These are phyloP conservation scores for Mycalesis mineus DNA, from an alignment of 2,888 invertebrate genomes.

Conservation along the genomic window DNA sequence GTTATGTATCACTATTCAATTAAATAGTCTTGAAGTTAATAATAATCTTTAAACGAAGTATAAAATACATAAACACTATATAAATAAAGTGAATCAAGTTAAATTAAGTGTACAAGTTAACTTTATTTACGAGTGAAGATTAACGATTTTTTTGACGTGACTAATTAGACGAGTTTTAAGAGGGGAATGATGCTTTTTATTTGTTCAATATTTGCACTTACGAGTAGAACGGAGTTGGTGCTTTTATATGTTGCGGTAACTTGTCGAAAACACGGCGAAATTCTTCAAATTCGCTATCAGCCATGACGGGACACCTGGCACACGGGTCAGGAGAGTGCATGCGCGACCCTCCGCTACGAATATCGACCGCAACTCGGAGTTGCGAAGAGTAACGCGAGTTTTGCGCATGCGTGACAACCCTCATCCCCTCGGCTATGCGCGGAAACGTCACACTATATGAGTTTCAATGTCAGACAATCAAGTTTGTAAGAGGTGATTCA, in stretches of 20 bases:
- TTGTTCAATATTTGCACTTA: conserved; percentile 77
- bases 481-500: conserved; percentile 45
- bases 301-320: conserved; percentile 90
- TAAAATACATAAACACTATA: no score
- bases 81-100: no score
- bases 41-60: no score
- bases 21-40: no score
- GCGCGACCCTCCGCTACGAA: conserved; percentile 48
- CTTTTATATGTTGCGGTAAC: conserved; percentile 86
- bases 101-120: not conserved
- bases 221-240: conserved; percentile 92
- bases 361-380: conserved; percentile 54
- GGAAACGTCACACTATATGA: conserved; percentile 31
- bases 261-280: conserved; percentile 91
- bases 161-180: not conserved
- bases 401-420: conserved; percentile 42
- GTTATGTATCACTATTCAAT: no score
- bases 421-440: conserved; percentile 37
- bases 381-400: conserved; percentile 26
- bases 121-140: not conserved
- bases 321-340: conserved; percentile 65
- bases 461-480: conserved; percentile 28
- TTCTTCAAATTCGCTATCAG: conserved; percentile 95
- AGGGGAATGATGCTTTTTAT: not conserved
- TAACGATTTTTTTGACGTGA: conserved; percentile 36